Percentiles rank a stretch among this genome's conserved stretches.
Evolutionary conservation across 2,113 vertebrate species (phyloP).

Genomic region (Polypterus senegalus): DNA sequence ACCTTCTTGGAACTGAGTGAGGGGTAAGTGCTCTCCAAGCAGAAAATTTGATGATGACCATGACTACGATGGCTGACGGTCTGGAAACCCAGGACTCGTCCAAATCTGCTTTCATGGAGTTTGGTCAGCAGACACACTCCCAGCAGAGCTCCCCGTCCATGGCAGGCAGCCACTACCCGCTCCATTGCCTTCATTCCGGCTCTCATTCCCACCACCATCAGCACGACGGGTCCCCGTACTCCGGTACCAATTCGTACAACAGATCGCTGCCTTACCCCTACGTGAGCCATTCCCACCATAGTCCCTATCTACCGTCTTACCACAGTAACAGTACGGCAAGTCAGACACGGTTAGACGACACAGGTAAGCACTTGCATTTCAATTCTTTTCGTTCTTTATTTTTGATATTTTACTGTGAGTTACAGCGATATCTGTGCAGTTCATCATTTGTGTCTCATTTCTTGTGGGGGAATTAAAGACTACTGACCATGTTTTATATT

Average conservation of each 20-base stretch:
- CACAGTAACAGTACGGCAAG: slow-evolving; percentile 75
- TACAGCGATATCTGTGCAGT: too few relatives aligned
- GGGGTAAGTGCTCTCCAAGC: slow-evolving; percentile 76
- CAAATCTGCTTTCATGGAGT: slow-evolving; percentile 98
- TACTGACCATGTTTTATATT: too few relatives aligned
- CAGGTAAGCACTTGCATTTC: slow-evolving; percentile 67
- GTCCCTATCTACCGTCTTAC: slow-evolving; percentile 91
- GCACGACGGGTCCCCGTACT: slow-evolving; percentile 77
- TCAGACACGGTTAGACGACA: slow-evolving; percentile 83
- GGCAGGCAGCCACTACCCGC: slow-evolving; percentile 85
- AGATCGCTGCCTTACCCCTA: slow-evolving; percentile 88
- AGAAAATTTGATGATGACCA: slow-evolving; percentile 99
- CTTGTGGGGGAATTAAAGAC: too few relatives aligned
- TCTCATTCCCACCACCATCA: slow-evolving; percentile 73
- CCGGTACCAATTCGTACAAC: slow-evolving; percentile 81
- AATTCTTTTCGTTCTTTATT: background rate
- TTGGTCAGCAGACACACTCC: slow-evolving; percentile 85
- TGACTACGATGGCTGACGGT: slow-evolving; percentile 99
- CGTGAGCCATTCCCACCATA: slow-evolving; percentile 93
- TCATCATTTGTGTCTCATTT: too few relatives aligned
- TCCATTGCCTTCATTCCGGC: slow-evolving; percentile 87
- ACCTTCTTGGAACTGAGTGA: slow-evolving; percentile 58
- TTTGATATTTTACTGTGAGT: too few relatives aligned
- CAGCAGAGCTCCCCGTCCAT: slow-evolving; percentile 79
- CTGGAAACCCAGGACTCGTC: slow-evolving; percentile 97